Evolutionary conservation across 1,140 invertebrate genomes (phyloP).

Genomic region (Bombus affinis): DNA sequence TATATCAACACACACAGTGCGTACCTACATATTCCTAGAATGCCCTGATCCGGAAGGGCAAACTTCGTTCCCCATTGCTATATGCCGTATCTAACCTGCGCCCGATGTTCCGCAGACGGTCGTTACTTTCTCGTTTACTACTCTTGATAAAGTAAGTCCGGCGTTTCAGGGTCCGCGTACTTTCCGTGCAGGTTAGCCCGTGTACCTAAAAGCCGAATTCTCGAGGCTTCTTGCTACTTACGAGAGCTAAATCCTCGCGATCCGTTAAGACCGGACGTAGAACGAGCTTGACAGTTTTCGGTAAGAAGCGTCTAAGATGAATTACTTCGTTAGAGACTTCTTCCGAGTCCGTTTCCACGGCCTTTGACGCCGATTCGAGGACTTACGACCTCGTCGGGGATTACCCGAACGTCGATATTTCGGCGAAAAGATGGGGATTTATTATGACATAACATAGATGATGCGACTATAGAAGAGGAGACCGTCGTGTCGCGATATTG

Average conservation of each 20-base stretch:
- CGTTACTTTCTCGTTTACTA: constrained; percentile 39
- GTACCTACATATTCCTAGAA: not conserved
- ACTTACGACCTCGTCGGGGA: not conserved
- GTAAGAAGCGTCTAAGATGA: constrained; percentile 53
- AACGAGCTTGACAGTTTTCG: constrained; percentile 49
- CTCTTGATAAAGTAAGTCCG: constrained; percentile 56
- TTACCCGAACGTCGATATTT: constrained; percentile 4
- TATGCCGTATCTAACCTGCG: constrained; percentile 45
- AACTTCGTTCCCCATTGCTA: constrained; percentile 53
- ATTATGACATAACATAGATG: too few species aligned
- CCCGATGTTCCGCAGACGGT: constrained; percentile 32
- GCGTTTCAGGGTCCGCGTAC: constrained; percentile 31
- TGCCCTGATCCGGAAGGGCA: constrained; percentile 54
- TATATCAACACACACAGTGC: not conserved
- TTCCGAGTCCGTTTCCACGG: constrained; percentile 13
- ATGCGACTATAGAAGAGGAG: too few species aligned
- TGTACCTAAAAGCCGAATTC: constrained; percentile 55
- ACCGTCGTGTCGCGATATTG: not conserved
- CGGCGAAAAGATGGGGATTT: not conserved
- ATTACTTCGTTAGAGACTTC: constrained; percentile 48
- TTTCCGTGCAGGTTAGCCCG: constrained; percentile 38
- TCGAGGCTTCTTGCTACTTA: constrained; percentile 55
- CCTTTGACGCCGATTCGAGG: constrained; percentile 8
- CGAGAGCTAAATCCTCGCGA: constrained; percentile 39
- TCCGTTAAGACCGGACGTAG: constrained; percentile 52